Base-by-base conservation (phyloP, 2,888 invertebrate species). In the Liopterus haemorrhoidalis region DNA sequence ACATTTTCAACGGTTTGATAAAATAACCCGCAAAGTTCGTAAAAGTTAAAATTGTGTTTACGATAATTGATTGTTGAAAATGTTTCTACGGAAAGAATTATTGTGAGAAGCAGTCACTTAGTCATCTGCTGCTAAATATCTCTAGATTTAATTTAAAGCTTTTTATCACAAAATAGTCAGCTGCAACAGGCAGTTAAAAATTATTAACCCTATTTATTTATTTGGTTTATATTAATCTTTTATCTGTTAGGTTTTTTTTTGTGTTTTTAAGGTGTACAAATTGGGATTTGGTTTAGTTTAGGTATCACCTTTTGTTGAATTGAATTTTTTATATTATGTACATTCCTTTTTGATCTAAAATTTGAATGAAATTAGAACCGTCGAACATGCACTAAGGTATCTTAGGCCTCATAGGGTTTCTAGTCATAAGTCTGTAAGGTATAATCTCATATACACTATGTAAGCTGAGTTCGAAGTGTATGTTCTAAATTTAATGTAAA, bases 371-470 rank as follows among this genome's bases (percentile, higher is more conserved):
- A 12, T 3, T 8, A 21, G 22, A 11, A 21, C 36, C 18, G 22
- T 35, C 24, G 44, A 44, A 31, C 44, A 38, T 37, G 38, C 38
- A 44, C 38, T 31, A 45, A 36, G 36, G 31, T 38, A 33, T 41
- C 36, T 36, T 42, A 42, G 28, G 42, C 36, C 42, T 42, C 28
- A 60, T 64, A 62, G 61, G 58, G 59, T 62, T 60, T 66, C 66
- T 66, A 66, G 66, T 66, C 66, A 66, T 65, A 65, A 63, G 62
- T 64, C 62, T 62, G 64, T 65, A 61, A 45, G 39, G 27, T 18
- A 27, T 25, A 42, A 36, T 41, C 42, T 36, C 36, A 42, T 42
- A 42, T 42, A 28, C 38, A 38, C 33, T 41, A 41, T 41, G 36
- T 42, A 38, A 38, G 36, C 42, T 25, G 42, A 42, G 30, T 37